Conservation (phyloP, 2,888 invertebrate genomes). For the Plusia festucae region DNA sequence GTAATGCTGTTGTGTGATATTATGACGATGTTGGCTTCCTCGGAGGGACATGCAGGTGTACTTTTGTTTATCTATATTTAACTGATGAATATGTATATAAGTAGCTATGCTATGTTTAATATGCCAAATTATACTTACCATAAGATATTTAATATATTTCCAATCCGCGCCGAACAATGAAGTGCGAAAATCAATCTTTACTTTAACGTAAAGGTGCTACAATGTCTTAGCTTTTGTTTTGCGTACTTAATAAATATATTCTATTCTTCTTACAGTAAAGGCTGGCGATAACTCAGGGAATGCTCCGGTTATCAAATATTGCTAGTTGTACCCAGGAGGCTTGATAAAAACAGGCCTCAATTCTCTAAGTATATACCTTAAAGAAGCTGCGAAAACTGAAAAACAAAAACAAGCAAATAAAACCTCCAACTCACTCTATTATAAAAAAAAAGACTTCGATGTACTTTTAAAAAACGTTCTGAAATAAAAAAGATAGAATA, state of each 20-base stretch:
- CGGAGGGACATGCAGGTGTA: background rate
- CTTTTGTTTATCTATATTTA: background rate
- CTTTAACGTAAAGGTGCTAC: background rate
- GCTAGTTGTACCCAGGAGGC: background rate
- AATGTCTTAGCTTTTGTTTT: background rate
- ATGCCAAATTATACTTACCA: no score
- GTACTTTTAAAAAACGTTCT: no score
- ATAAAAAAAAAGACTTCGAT: no score
- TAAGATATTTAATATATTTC: no score
- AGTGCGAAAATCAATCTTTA: background rate
- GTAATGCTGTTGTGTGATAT: constrained; percentile 6
- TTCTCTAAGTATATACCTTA: background rate
- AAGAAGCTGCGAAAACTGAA: background rate
- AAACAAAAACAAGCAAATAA: background rate
- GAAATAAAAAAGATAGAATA: no score
- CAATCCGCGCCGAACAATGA: no score
- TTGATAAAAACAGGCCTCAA: constrained; percentile 3
- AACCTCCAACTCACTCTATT: background rate
- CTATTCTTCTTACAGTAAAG: constrained; percentile 4
- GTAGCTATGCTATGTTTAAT: no score
- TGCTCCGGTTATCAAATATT: constrained; percentile 4
- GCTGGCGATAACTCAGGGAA: constrained; percentile 4
- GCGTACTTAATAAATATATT: background rate
- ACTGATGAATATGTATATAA: background rate
- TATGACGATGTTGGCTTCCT: background rate